Conservation (phyloP, 2,113 vertebrate species). For the Peucedramus taeniatus region DNA sequence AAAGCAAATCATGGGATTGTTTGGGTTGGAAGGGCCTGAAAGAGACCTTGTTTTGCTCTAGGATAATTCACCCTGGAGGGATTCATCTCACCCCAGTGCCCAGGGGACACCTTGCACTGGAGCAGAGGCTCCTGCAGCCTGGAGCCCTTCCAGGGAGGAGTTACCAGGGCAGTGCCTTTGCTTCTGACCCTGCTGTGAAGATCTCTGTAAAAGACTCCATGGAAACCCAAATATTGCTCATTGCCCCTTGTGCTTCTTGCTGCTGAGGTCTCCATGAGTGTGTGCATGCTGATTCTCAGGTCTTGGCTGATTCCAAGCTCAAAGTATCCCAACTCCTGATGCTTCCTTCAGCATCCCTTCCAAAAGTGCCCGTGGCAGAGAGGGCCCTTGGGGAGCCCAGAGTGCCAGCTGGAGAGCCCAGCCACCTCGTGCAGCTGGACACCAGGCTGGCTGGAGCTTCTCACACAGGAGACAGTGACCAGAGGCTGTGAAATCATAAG, state of each 20-base stretch:
- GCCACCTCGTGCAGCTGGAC: fast-evolving
- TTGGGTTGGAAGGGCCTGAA: background rate
- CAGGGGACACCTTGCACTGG: background rate
- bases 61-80: background rate
- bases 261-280: background rate
- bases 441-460: background rate
- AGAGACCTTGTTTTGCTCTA: background rate
- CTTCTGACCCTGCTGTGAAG: background rate
- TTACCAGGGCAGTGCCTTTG: background rate
- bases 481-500: background rate
- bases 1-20: background rate
- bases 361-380: background rate
- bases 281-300: background rate
- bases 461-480: background rate
- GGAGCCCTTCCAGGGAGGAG: background rate
- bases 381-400: background rate
- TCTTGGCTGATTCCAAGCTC: background rate
- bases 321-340: background rate
- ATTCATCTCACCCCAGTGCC: background rate
- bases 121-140: background rate
- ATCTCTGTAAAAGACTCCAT: fast-evolving
- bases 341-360: background rate
- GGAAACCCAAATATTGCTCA: background rate
- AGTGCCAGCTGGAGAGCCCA: background rate
- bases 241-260: background rate